A percentile compares a stretch with the other conserved stretches of the same genome.
Evolutionary conservation across 2,888 invertebrate species (phyloP).

Genomic region (Polydrusus tereticollis): DNA sequence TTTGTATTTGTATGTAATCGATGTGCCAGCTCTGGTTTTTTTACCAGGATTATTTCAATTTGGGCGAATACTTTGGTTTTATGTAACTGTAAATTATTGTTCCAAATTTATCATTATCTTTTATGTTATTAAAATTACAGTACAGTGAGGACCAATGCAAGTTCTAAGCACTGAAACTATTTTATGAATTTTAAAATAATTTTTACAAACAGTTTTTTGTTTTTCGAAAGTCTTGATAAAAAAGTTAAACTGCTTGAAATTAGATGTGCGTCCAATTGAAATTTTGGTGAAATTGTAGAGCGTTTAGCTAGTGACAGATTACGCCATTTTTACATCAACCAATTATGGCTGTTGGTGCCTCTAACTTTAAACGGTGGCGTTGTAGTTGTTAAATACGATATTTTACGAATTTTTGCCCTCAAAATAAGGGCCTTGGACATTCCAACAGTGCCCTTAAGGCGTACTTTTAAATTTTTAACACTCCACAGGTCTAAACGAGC

Average conservation of each 20-base stretch:
- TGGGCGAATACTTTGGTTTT: neutral
- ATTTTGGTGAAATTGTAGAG: conserved; percentile 43
- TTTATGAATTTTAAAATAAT: neutral
- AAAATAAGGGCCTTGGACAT: conserved; percentile 40
- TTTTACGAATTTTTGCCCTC: conserved; percentile 39
- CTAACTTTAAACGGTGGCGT: conserved; percentile 56
- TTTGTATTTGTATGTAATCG: conserved; percentile 40
- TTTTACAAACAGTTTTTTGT: too few species aligned
- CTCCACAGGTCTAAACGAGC: too few species aligned
- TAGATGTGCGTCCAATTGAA: neutral
- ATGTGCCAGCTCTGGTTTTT: conserved; percentile 42
- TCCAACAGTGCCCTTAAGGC: neutral
- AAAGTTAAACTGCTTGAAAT: neutral
- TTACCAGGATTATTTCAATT: conserved; percentile 27
- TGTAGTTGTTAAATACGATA: conserved; percentile 31
- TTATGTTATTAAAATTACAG: neutral
- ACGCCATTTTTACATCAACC: conserved; percentile 65
- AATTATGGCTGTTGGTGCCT: conserved; percentile 64
- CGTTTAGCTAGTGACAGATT: conserved; percentile 62
- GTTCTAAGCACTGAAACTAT: neutral
- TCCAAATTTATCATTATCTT: too few species aligned
- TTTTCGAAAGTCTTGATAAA: too few species aligned
- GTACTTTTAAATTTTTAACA: too few species aligned
- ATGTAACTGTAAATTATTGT: too few species aligned
- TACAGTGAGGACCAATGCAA: neutral